Base-by-base conservation (phyloP, 2,797 vertebrate genomes). In the Bovichtus variegatus region DNA sequence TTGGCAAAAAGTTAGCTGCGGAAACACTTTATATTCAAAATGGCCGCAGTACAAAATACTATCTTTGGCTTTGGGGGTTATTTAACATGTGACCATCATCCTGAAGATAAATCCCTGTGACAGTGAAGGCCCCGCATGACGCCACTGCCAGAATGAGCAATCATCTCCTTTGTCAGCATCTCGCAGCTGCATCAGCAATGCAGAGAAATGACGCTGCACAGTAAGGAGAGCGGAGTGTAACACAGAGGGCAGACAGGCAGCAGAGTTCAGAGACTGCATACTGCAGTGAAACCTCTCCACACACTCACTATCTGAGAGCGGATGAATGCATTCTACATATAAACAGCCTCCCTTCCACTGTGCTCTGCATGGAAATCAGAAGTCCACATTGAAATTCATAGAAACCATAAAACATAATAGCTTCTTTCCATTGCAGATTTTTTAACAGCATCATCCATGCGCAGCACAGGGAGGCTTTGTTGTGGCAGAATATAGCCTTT, bases 141-240 rank as follows among this genome's bases (percentile, higher is more conserved):
- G 31, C 50, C 34, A 16, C 51, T 34, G 80, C 55, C 63, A 53
- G 34, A 61, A 72, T 51, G 67, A 86, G 84, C 60, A 53, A 82
- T 77, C 55, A 25, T 72, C 54, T 77, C 60, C 74, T 85, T 58
- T 85, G 85, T 88, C 89, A 87, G 84, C 80, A 66, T 65, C 68
- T 64, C 18, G 21, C 67, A 72, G 82, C 82, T 84, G 81, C 90
- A 73, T 78, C 86, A 85, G 88, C 80, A 87, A 74, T 88, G 89
- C 90, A 88, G 89, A 80, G 71, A 71, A 82, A 83, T 73, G 80
- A 87, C 11, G 57, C 57, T 76, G 85, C 85, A 76, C 62, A 63
- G 68, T 61, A 76, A 3, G 15, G 58, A 71, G 65, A 73, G 69
- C n/a, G 6, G 36, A 46, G 76, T 4, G 29, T 31, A 46, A 73